Conservation (phyloP, 2,888 invertebrate genomes). For the Caenorhabditis doughertyi region DNA sequence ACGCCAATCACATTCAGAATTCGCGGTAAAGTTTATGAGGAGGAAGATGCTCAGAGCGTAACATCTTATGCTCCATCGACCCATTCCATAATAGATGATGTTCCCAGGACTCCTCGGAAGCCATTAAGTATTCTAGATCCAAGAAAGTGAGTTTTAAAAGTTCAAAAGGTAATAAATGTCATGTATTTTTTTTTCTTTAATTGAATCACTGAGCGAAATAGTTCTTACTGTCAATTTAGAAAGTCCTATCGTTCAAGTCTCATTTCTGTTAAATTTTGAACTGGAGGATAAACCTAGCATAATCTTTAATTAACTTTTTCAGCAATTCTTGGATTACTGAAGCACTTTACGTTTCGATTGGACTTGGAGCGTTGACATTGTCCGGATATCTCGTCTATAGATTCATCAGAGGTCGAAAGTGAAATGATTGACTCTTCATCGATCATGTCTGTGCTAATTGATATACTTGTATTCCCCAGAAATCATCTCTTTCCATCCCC, state of each 20-base stretch:
- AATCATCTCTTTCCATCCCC: neutral
- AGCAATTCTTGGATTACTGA: conserved; percentile 70
- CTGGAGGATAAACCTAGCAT: no score
- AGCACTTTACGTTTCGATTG: conserved; percentile 72
- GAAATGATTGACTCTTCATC: neutral
- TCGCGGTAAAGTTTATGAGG: conserved; percentile 52
- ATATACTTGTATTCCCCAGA: conserved; percentile 26
- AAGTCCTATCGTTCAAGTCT: no score
- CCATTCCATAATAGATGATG: conserved; percentile 72
- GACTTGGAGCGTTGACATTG: conserved; percentile 67
- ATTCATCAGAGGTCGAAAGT: conserved; percentile 57
- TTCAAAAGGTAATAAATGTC: no score
- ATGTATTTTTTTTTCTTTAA: no score
- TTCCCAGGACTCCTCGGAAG: conserved; percentile 72
- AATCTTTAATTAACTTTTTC: conserved; percentile 35
- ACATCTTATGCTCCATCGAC: conserved; percentile 69
- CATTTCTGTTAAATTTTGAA: no score
- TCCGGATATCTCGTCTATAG: conserved; percentile 67
- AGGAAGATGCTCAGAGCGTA: conserved; percentile 63
- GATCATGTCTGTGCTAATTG: conserved; percentile 8
- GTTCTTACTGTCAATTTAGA: no score
- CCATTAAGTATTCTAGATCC: conserved; percentile 70
- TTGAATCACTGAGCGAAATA: no score
- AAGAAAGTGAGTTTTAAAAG: conserved; percentile 69
- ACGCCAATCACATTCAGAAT: conserved; percentile 18